These are phyloP conservation scores for Campodea augens DNA, from an alignment of 1,140 invertebrate species.

Conservation along the genomic window DNA sequence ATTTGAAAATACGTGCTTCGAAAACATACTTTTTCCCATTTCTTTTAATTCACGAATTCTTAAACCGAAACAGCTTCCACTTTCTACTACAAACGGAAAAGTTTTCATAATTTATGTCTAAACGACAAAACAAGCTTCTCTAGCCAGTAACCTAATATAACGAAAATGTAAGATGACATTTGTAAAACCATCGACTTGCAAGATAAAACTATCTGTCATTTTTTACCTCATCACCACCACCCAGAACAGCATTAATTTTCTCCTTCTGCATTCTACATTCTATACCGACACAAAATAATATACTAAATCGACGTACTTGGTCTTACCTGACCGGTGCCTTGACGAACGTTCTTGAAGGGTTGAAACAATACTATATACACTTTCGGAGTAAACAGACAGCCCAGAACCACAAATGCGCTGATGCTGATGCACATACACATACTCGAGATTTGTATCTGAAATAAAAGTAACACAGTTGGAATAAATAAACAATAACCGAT, in stretches of 20 bases:
- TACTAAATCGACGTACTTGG: background rate
- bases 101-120: no score
- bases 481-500: background rate
- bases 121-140: no score
- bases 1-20: no score
- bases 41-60: no score
- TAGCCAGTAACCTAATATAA: slow-evolving; percentile 15
- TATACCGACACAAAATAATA: background rate
- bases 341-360: slow-evolving; percentile 51
- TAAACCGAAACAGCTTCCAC: no score
- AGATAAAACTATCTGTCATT: background rate
- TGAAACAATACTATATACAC: slow-evolving; percentile 55
- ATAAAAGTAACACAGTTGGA: slow-evolving; percentile 11
- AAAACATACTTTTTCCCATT: no score
- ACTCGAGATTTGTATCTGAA: slow-evolving; percentile 53
- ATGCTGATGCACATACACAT: slow-evolving; percentile 59
- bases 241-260: background rate
- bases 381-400: slow-evolving; percentile 59
- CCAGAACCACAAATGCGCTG: slow-evolving; percentile 52
- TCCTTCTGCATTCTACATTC: background rate
- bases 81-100: no score
- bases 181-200: background rate
- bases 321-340: slow-evolving; percentile 26
- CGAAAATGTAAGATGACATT: background rate
- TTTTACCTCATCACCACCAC: background rate